Evolutionary conservation across 2,113 vertebrate species (phyloP).

Genomic region (Oryzias celebensis): DNA sequence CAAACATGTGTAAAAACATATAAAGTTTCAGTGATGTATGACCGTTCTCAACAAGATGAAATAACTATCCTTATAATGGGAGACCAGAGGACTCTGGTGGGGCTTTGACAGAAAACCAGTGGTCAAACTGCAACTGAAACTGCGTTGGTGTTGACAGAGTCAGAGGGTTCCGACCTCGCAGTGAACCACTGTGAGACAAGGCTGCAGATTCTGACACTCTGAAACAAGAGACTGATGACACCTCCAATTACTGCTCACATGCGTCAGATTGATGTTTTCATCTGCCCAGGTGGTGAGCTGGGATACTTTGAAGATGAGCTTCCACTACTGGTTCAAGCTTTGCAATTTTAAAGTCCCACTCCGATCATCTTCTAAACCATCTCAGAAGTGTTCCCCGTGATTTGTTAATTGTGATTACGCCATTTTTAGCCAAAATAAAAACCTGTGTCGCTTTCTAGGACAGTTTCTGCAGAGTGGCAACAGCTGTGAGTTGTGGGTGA

Average conservation of each 20-base stretch:
- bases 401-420: too few relatives aligned
- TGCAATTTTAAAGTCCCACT: too few relatives aligned
- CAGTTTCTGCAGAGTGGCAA: too few relatives aligned
- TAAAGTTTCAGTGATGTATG: background rate
- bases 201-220: slow-evolving; percentile 27
- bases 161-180: slow-evolving; percentile 55
- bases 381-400: too few relatives aligned
- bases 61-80: background rate
- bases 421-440: too few relatives aligned
- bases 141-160: slow-evolving; percentile 56
- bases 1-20: slow-evolving; percentile 1
- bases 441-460: too few relatives aligned
- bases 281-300: background rate
- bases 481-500: too few relatives aligned
- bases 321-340: slow-evolving; percentile 1
- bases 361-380: too few relatives aligned
- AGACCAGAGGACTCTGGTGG: slow-evolving; percentile 4
- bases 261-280: slow-evolving; percentile 39
- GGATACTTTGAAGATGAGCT: slow-evolving; percentile 47
- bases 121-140: slow-evolving; percentile 41
- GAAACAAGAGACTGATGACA: slow-evolving; percentile 25
- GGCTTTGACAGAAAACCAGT: slow-evolving; percentile 18
- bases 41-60: background rate
- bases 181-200: slow-evolving; percentile 25
- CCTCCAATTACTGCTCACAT: slow-evolving; percentile 51